A percentile compares a stretch with the other conserved stretches of the same genome.
phyloP scores from a whole-genome alignment of 1,140 invertebrate species.

The Drosophila chauvacae region DNA sequence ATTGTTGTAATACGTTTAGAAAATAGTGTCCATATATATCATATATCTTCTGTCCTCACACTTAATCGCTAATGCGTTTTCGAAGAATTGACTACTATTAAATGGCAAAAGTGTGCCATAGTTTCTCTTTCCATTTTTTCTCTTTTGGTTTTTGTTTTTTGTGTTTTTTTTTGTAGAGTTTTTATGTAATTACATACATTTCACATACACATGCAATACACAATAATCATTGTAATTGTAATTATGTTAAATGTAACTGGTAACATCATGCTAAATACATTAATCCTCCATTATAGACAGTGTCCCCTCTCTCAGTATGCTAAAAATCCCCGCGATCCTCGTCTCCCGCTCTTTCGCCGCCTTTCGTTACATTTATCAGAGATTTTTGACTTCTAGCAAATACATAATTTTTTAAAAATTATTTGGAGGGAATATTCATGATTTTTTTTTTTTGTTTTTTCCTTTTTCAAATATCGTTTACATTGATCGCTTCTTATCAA shows the following conservation, averaged over 20 bases:
- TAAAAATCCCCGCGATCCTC: slow-evolving; percentile 43
- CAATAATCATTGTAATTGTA: slow-evolving; percentile 79
- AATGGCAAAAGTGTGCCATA: slow-evolving; percentile 78
- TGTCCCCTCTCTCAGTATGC: slow-evolving; percentile 34
- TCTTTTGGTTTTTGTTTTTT: slow-evolving; percentile 24
- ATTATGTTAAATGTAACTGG: slow-evolving; percentile 77
- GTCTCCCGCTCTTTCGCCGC: background rate
- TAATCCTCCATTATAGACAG: slow-evolving; percentile 55
- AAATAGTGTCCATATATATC: slow-evolving; percentile 83
- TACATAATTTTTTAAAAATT: slow-evolving; percentile 83
- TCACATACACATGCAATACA: slow-evolving; percentile 79
- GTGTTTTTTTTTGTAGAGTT: slow-evolving; percentile 41
- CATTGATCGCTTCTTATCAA: slow-evolving; percentile 61
- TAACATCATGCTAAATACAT: slow-evolving; percentile 80
- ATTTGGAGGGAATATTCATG: slow-evolving; percentile 84
- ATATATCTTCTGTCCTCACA: slow-evolving; percentile 44
- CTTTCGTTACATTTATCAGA: slow-evolving; percentile 66
- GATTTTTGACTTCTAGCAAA: slow-evolving; percentile 72
- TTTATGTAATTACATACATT: slow-evolving; percentile 77
- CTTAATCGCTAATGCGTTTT: slow-evolving; percentile 68
- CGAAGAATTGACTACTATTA: slow-evolving; percentile 81
- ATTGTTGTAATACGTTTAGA: slow-evolving; percentile 83
- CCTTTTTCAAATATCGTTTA: slow-evolving; percentile 68
- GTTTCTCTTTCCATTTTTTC: slow-evolving; percentile 51
- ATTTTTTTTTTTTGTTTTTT: slow-evolving; percentile 59